Evolutionary conservation across 2,113 vertebrate genomes (phyloP), one percentile per base, ranked within the genome.

Genomic region (Pterophyllum scalare): DNA sequence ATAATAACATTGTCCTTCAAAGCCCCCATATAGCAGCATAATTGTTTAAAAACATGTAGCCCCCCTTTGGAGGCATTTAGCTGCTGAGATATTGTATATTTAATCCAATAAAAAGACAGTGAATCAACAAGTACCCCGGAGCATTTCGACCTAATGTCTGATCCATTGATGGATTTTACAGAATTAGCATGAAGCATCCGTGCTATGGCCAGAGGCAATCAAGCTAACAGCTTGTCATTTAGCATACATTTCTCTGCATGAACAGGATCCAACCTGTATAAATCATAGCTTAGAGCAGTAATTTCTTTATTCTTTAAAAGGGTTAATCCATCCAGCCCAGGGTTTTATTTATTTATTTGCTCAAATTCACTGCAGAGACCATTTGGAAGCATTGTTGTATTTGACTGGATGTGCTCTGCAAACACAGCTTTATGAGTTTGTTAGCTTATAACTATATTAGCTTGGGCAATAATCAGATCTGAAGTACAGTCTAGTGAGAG

Each of bases 151-250:
- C 43, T 24, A 77, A 88, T 74, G 74, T 76, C 77, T 75, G 75
- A 88, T 81, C 38, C 77, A 70, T 40, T 91, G 89, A 90, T 90
- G 80, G 77, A 88, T 90, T 85, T 59, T 7, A 28, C 17, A 81
- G 86, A 38, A 90, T 89, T 87, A 89, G 70, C 80, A 87, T 90
- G 65, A 75, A 74, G 59, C 28, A 77, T 43, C 59, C 75, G 79
- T 79, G 35, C 54, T n/a, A 20, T 56, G 52, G 38, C 82, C 62
- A 33, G 61, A 38, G 86, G 88, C 82, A 82, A 85, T 87, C 76
- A 83, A 56, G 54, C 49, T 38, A 49, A 64, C 5, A 24, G 35
- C 88, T 88, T 86, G 40, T 90, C 84, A 90, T 89, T 88, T 77
- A 43, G 59, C 43, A 19, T 76, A 76, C 54, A 59, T 86, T 75